A percentile compares a stretch with the other conserved stretches of the same genome.
phyloP scores from a whole-genome alignment of 2,797 vertebrate genomes.

The Rhinella marina region DNA sequence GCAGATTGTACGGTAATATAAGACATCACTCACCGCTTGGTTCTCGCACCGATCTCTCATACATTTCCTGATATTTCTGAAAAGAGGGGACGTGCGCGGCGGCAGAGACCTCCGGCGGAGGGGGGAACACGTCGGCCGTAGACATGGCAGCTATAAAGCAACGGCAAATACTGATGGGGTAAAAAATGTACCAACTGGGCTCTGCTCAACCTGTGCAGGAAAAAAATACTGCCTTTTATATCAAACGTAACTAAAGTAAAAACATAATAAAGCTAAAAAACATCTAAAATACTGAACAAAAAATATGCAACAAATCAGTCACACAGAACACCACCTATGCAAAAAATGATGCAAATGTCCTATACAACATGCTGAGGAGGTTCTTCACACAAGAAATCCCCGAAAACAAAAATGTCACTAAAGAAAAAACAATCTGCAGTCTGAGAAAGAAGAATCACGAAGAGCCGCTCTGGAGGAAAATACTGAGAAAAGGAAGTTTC shows the following conservation, averaged over 20 bases:
- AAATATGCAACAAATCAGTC: background rate
- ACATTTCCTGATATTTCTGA: slow-evolving; percentile 49
- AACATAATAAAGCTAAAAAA: background rate
- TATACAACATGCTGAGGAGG: background rate
- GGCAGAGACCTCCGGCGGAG: slow-evolving; percentile 29
- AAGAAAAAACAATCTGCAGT: too few species aligned
- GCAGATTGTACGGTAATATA: background rate
- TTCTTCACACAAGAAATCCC: too few species aligned
- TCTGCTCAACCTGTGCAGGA: background rate
- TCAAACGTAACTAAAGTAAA: background rate
- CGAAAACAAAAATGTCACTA: too few species aligned
- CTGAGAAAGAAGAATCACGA: background rate
- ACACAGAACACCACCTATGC: background rate
- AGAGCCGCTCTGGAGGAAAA: background rate
- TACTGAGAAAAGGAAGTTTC: background rate
- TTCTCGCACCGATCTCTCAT: slow-evolving; percentile 39
- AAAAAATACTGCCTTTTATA: background rate
- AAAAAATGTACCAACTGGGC: background rate
- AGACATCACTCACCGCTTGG: slow-evolving; percentile 46
- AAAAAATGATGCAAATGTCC: background rate
- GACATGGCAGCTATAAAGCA: slow-evolving; percentile 28
- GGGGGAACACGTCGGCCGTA: background rate
- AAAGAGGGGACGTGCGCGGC: slow-evolving; percentile 35
- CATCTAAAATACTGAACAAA: background rate
- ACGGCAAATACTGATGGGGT: background rate